phyloP scores from a whole-genome alignment of 2,113 vertebrate genomes.

The Bubo blakistoni region DNA sequence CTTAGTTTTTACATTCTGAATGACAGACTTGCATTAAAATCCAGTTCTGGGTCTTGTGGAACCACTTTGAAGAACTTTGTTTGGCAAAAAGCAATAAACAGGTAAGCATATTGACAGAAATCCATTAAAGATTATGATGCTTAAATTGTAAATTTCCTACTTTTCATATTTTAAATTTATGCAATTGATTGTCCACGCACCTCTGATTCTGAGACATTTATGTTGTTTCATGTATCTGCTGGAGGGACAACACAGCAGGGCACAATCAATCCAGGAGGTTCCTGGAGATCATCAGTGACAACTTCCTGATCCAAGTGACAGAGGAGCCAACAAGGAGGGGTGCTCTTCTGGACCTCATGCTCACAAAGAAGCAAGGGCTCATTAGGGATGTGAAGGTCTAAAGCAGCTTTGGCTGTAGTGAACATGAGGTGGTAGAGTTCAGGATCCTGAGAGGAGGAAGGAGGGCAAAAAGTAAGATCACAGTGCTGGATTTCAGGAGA shows the following conservation, averaged over 20 bases:
- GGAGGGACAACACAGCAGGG: neutral
- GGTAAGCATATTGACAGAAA: slow-evolving; percentile 68
- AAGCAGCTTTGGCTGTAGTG: neutral
- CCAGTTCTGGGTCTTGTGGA: slow-evolving; percentile 63
- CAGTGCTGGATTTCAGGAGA: neutral
- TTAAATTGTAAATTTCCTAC: neutral
- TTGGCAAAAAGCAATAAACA: slow-evolving; percentile 84
- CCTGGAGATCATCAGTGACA: neutral
- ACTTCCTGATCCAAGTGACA: neutral
- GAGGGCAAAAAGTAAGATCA: neutral
- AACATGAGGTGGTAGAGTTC: neutral
- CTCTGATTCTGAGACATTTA: neutral
- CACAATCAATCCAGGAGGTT: neutral
- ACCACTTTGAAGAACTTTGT: slow-evolving; percentile 71
- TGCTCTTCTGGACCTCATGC: neutral
- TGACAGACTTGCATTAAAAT: slow-evolving; percentile 80
- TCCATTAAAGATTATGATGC: neutral
- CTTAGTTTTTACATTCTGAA: slow-evolving; percentile 87
- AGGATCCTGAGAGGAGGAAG: neutral
- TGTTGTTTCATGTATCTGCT: neutral
- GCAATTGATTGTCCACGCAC: neutral
- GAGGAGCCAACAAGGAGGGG: neutral
- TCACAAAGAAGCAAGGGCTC: neutral
- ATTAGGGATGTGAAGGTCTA: neutral
- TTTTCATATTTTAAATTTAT: neutral